These are phyloP conservation scores for Mesochorus sp. DNA, from an alignment of 2,888 invertebrate genomes.

Conservation along the genomic window DNA sequence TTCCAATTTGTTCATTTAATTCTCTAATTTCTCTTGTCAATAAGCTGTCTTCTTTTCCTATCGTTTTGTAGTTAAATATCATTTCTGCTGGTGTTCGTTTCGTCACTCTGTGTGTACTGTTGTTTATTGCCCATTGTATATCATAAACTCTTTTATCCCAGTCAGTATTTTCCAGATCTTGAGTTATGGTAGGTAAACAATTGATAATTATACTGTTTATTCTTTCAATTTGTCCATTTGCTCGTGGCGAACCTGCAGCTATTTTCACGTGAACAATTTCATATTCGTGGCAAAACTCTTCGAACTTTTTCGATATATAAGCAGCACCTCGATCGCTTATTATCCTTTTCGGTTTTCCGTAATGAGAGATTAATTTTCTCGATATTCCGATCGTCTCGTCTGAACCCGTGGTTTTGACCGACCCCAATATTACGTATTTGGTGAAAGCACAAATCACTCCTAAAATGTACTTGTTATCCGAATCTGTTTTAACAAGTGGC, in stretches of 20 bases:
- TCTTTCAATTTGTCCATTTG: conserved; percentile 23
- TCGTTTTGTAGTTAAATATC: conserved; percentile 21
- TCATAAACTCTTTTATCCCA: conserved; percentile 13
- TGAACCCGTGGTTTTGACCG: conserved; percentile 34
- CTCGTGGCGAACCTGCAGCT: not conserved
- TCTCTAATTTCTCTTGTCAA: conserved; percentile 27
- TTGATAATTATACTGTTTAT: conserved; percentile 11
- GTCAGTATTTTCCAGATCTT: not conserved
- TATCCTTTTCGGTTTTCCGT: conserved; percentile 67
- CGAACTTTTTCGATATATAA: conserved; percentile 64
- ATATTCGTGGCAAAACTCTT: conserved; percentile 59
- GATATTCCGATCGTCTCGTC: conserved; percentile 34
- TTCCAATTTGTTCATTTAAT: conserved; percentile 5
- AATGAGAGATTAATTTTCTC: conserved; percentile 61
- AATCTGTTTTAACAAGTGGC: conserved; percentile 48
- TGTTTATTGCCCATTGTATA: conserved; percentile 39
- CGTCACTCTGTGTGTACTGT: conserved; percentile 18
- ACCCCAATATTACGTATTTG: conserved; percentile 55
- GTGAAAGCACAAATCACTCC: conserved; percentile 40
- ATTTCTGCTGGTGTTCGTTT: conserved; percentile 33
- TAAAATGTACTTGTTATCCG: conserved; percentile 37
- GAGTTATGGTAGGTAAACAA: conserved; percentile 7
- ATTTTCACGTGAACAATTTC: conserved; percentile 2
- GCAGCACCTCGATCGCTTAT: conserved; percentile 70
- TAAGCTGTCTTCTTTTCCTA: not conserved